Evolutionary conservation across 2,797 vertebrate genomes (phyloP).

Genomic region (Lateolabrax maculatus): DNA sequence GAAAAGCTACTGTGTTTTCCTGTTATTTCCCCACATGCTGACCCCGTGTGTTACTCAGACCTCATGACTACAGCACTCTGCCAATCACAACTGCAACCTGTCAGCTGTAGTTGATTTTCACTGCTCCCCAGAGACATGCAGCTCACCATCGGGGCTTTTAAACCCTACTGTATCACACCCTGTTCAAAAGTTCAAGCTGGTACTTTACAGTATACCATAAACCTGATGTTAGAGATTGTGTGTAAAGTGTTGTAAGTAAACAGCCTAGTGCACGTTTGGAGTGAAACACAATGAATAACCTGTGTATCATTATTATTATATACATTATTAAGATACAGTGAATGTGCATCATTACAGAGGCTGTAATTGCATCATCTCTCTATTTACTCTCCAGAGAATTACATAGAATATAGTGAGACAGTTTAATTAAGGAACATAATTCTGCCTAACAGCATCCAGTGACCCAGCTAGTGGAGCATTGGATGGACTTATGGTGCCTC

Average conservation of each 20-base stretch:
- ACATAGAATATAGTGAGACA: constrained; percentile 18
- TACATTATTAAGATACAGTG: background rate
- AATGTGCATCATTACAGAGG: background rate
- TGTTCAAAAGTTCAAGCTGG: constrained; percentile 31
- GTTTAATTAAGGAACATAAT: constrained; percentile 55
- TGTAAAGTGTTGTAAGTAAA: constrained; percentile 25
- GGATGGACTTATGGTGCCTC: constrained; percentile 57
- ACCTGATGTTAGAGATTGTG: constrained; percentile 1
- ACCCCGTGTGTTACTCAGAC: constrained; percentile 65
- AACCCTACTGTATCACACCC: constrained; percentile 24
- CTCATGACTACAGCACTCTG: constrained; percentile 77
- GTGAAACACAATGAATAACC: background rate
- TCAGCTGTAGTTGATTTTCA: constrained; percentile 65
- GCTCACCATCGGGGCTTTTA: constrained; percentile 49
- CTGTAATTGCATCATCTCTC: constrained; percentile 13
- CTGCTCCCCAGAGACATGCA: constrained; percentile 52
- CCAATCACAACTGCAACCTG: constrained; percentile 73
- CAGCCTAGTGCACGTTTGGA: background rate
- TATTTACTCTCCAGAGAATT: constrained; percentile 21
- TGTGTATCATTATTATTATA: constrained; percentile 3
- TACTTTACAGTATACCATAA: constrained; percentile 29
- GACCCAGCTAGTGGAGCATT: constrained; percentile 37
- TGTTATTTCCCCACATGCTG: constrained; percentile 62
- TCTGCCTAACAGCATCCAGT: constrained; percentile 26
- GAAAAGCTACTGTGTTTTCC: constrained; percentile 47